Conservation (phyloP, 2,888 invertebrate species). For the Synergus gifuensis region DNA sequence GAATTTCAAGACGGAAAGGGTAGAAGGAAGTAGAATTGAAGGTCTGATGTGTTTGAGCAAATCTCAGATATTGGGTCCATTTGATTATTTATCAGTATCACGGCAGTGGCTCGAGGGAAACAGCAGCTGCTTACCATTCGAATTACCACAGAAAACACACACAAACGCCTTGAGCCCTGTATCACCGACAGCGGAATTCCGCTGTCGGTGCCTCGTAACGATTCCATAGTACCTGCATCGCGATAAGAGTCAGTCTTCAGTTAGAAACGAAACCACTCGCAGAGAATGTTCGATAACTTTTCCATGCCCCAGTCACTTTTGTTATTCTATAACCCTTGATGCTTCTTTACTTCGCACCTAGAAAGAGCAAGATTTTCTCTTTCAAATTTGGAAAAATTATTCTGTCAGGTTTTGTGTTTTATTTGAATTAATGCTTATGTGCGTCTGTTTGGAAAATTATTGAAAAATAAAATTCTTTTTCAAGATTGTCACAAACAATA, state of each 20-base stretch:
- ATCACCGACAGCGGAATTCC: slow-evolving; percentile 27
- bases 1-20: background rate
- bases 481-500: too few relatives aligned
- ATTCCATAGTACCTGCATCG: slow-evolving; percentile 20
- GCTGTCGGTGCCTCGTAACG: slow-evolving; percentile 8
- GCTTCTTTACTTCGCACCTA: background rate
- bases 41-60: slow-evolving; percentile 37
- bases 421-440: background rate
- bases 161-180: slow-evolving; percentile 13
- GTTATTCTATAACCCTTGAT: slow-evolving; percentile 42
- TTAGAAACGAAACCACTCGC: slow-evolving; percentile 48
- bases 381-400: background rate
- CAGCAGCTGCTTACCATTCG: slow-evolving; percentile 28
- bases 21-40: background rate
- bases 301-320: slow-evolving; percentile 44
- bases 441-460: background rate
- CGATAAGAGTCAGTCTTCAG: background rate
- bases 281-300: slow-evolving; percentile 56
- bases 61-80: slow-evolving; percentile 32
- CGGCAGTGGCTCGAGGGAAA: slow-evolving; percentile 11
- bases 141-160: slow-evolving; percentile 5
- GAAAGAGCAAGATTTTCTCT: background rate
- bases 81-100: slow-evolving; percentile 39
- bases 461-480: too few relatives aligned
- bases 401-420: background rate